Evolutionary conservation across 2,888 invertebrate genomes (phyloP).

Genomic region (Cheilosia variabilis): DNA sequence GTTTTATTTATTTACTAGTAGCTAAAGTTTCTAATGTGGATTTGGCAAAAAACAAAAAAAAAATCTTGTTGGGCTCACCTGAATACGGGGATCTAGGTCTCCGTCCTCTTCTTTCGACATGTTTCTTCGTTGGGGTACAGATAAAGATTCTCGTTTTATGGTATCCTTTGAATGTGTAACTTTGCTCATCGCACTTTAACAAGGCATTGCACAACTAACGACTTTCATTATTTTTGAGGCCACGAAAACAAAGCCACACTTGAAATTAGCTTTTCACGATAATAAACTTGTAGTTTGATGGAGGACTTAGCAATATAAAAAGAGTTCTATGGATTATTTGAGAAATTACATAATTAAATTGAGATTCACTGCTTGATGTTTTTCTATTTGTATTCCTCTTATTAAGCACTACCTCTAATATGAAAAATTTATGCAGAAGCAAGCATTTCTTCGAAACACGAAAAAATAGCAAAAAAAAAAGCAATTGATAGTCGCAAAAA

Average conservation of each 20-base stretch:
- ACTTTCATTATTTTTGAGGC: not conserved
- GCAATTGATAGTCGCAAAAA: no score
- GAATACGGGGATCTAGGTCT: slow-evolving; percentile 83
- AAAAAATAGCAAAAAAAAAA: no score
- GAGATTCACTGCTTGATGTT: not conserved
- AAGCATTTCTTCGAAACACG: no score
- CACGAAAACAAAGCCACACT: slow-evolving; percentile 13
- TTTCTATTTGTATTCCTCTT: no score
- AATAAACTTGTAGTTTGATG: not conserved
- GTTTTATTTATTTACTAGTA: no score
- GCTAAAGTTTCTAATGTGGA: no score
- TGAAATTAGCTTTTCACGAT: slow-evolving; percentile 6
- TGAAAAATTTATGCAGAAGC: no score
- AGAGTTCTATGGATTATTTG: not conserved
- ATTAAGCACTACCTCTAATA: no score
- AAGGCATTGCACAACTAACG: slow-evolving; percentile 1
- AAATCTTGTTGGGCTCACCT: slow-evolving; percentile 78
- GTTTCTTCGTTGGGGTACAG: not conserved
- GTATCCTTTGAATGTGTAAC: slow-evolving; percentile 6
- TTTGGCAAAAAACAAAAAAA: slow-evolving; percentile 21
- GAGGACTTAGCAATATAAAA: not conserved
- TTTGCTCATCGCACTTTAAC: slow-evolving; percentile 15
- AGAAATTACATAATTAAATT: slow-evolving; percentile 4
- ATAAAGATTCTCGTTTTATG: slow-evolving; percentile 47
- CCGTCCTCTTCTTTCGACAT: slow-evolving; percentile 81